Conservation (phyloP, 1,140 invertebrate species). For the Dendroctonus valens region DNA sequence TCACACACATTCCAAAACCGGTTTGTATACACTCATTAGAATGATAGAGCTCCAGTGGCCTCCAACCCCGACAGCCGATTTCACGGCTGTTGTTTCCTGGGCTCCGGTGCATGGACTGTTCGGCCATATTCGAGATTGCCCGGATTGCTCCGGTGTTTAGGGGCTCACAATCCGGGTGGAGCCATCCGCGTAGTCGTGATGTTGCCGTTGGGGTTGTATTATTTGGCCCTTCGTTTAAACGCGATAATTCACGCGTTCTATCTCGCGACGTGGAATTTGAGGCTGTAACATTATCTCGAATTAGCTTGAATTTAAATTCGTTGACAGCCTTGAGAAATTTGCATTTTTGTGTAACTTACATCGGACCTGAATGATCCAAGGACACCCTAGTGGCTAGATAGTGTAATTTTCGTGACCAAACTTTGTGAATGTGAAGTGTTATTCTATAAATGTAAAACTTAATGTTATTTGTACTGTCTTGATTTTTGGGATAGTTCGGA, state of each 20-base stretch:
- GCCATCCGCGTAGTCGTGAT: conserved; percentile 33
- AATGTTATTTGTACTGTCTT: too few relatives aligned
- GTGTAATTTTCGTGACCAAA: neutral
- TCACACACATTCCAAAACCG: too few relatives aligned
- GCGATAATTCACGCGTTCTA: conserved; percentile 16
- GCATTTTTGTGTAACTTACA: neutral
- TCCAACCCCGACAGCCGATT: conserved; percentile 24
- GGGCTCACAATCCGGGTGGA: conserved; percentile 43
- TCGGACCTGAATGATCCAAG: neutral
- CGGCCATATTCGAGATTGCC: conserved; percentile 26
- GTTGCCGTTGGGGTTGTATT: conserved; percentile 12
- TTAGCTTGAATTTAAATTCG: neutral
- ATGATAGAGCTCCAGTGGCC: conserved; percentile 8
- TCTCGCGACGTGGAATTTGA: neutral
- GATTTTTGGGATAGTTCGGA: too few relatives aligned
- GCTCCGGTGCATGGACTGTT: conserved; percentile 25
- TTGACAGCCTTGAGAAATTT: conserved; percentile 3
- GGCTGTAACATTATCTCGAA: conserved; percentile 1
- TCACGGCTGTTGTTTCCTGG: conserved; percentile 42
- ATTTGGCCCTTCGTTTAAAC: neutral
- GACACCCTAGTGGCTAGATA: neutral
- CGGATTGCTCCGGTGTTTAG: conserved; percentile 29
- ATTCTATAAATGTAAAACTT: neutral
- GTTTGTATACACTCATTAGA: too few relatives aligned
- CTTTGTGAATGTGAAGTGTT: conserved; percentile 3